Evolutionary conservation across 23 tunicate genomes (phyloP).

Genomic region (Aplidium turbinatum): DNA sequence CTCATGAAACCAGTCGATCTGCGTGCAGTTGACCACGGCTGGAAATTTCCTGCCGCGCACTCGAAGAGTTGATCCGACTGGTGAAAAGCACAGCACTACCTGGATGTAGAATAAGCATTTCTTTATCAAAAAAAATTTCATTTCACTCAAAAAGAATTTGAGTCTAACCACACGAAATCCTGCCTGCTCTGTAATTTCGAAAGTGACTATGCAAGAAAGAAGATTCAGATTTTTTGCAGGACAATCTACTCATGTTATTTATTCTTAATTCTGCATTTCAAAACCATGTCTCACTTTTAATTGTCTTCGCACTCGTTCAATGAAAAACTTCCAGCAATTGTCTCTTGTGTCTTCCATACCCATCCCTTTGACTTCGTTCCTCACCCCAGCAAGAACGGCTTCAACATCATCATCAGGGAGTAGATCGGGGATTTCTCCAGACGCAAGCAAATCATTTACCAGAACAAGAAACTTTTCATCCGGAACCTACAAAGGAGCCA

Average conservation of each 20-base stretch:
- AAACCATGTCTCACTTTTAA: slow-evolving; percentile 84
- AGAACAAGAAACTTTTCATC: slow-evolving; percentile 95
- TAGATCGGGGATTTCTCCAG: slow-evolving; percentile 98
- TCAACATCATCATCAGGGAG: slow-evolving; percentile 96
- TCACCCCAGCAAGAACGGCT: slow-evolving; percentile 73
- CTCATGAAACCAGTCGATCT: slow-evolving; percentile 99
- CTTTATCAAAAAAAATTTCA: neutral
- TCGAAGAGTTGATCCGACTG: slow-evolving; percentile 92
- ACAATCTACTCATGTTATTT: no score
- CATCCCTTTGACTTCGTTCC: slow-evolving; percentile 89
- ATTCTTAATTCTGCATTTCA: no score
- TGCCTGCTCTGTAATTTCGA: no score
- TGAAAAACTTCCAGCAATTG: slow-evolving; percentile 99
- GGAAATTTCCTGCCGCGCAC: slow-evolving; percentile 98
- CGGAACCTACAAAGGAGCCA: slow-evolving; percentile 62
- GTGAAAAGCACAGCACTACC: slow-evolving; percentile 99
- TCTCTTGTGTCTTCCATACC: slow-evolving; percentile 97
- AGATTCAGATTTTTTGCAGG: no score
- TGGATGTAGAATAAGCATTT: slow-evolving; percentile 6
- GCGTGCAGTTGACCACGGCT: slow-evolving; percentile 99
- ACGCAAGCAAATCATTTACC: slow-evolving; percentile 96
- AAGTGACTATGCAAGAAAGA: no score
- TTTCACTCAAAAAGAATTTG: neutral
- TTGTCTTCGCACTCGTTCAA: slow-evolving; percentile 85
- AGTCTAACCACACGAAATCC: no score